Evolutionary conservation across 2,113 vertebrate species (phyloP).

Genomic region (Salvator merianae): DNA sequence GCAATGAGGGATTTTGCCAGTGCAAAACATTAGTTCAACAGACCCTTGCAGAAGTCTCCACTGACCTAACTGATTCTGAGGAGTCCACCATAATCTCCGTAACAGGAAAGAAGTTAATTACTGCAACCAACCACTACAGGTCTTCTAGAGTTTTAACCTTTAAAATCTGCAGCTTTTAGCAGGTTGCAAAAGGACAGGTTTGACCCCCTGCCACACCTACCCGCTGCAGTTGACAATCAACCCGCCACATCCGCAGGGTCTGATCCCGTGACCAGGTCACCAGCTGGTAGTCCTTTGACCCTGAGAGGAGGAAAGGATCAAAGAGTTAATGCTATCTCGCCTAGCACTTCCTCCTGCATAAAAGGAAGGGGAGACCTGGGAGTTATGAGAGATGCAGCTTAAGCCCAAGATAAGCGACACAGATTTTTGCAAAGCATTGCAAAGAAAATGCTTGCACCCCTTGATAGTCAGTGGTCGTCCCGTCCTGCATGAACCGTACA

Average conservation of each 20-base stretch:
- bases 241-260: conserved; percentile 95
- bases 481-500: background rate
- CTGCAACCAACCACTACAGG: background rate
- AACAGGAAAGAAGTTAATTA: background rate
- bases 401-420: background rate
- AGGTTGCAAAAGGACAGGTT: background rate
- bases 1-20: background rate
- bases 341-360: background rate
- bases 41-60: background rate
- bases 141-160: background rate
- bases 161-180: background rate
- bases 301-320: conserved; percentile 68
- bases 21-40: background rate
- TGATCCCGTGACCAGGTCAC: conserved; percentile 98
- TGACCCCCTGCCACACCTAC: conserved; percentile 59
- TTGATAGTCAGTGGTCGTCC: too few relatives aligned
- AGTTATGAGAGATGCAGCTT: background rate
- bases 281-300: conserved; percentile 92
- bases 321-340: background rate
- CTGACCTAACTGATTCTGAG: too few relatives aligned
- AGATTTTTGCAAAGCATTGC: background rate
- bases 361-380: background rate
- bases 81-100: background rate
- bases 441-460: background rate
- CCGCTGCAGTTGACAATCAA: conserved; percentile 95